A percentile compares a stretch with the other conserved stretches of the same genome.
phyloP scores from a whole-genome alignment of 2,888 invertebrate species.

The Heliconius aoede region DNA sequence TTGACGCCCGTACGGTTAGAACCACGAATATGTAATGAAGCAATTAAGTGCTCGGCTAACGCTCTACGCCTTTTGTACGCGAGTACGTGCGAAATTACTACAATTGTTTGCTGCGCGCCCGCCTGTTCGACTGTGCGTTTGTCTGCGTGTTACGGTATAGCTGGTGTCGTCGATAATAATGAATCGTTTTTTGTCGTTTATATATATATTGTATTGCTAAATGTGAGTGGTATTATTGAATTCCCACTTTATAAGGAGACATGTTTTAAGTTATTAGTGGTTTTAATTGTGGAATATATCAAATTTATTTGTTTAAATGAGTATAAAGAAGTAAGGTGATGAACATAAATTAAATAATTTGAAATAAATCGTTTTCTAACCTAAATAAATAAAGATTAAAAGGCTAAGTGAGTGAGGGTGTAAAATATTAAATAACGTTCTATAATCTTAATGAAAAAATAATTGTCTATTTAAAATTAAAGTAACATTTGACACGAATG shows the following conservation, averaged over 20 bases:
- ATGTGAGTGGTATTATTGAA: no score
- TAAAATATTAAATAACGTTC: no score
- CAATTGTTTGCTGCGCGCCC: constrained; percentile 47
- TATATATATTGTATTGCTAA: not conserved
- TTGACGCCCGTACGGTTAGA: constrained; percentile 49
- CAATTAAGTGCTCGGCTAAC: constrained; percentile 58
- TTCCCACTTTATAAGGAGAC: no score
- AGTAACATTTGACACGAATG: not conserved
- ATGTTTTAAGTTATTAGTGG: no score
- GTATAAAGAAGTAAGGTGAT: not conserved
- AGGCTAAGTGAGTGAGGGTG: no score
- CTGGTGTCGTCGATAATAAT: constrained; percentile 23
- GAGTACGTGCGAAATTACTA: constrained; percentile 50
- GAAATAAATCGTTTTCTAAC: not conserved
- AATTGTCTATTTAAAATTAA: not conserved
- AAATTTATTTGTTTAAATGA: not conserved
- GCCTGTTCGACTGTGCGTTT: constrained; percentile 25
- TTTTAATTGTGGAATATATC: no score
- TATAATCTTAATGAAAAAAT: not conserved
- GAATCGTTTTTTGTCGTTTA: constrained; percentile 7
- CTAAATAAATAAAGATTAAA: not conserved
- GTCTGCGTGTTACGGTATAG: not conserved
- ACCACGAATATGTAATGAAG: constrained; percentile 65
- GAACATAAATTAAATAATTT: not conserved
- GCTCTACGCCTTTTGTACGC: constrained; percentile 46